phyloP scores from a whole-genome alignment of 2,797 vertebrate genomes.

The Percopsis omiscomaycus region DNA sequence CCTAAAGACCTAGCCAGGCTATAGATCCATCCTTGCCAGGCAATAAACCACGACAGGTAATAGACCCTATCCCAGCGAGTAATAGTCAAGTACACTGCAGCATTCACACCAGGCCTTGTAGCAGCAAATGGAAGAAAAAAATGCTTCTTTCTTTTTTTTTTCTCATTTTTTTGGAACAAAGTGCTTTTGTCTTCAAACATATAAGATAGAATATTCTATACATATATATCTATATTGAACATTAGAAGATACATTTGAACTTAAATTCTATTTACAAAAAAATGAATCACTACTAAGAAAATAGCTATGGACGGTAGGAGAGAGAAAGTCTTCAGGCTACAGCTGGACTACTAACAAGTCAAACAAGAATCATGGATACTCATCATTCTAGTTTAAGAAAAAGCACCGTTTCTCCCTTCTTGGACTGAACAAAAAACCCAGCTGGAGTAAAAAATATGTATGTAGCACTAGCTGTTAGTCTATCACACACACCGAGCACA shows the following conservation, averaged over 20 bases:
- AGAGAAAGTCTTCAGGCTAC: conserved; percentile 70
- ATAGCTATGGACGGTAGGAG: conserved; percentile 70
- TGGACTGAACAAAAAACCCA: conserved; percentile 58
- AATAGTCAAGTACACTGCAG: conserved; percentile 96
- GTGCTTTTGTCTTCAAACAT: conserved; percentile 94
- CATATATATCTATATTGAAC: conserved; percentile 88
- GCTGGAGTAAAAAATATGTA: conserved; percentile 59
- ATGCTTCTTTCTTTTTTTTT: conserved; percentile 79
- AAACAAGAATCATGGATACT: conserved; percentile 65
- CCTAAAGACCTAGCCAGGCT: conserved; percentile 49
- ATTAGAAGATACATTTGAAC: conserved; percentile 85
- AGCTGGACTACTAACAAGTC: conserved; percentile 62
- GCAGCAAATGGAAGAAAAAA: conserved; percentile 99
- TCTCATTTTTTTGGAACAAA: conserved; percentile 89
- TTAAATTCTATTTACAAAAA: conserved; percentile 74
- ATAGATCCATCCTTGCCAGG: conserved; percentile 39
- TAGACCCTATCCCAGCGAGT: conserved; percentile 73
- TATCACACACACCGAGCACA: conserved; percentile 34
- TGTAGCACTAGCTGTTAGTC: conserved; percentile 52
- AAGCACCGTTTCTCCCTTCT: conserved; percentile 79
- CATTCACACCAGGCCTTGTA: conserved; percentile 98
- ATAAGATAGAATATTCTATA: conserved; percentile 83
- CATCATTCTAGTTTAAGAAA: conserved; percentile 66
- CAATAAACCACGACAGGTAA: conserved; percentile 67
- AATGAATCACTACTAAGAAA: conserved; percentile 70